These are phyloP conservation scores for Thecocarcelia acutangulata DNA, from an alignment of 2,888 invertebrate genomes.

Conservation along the genomic window DNA sequence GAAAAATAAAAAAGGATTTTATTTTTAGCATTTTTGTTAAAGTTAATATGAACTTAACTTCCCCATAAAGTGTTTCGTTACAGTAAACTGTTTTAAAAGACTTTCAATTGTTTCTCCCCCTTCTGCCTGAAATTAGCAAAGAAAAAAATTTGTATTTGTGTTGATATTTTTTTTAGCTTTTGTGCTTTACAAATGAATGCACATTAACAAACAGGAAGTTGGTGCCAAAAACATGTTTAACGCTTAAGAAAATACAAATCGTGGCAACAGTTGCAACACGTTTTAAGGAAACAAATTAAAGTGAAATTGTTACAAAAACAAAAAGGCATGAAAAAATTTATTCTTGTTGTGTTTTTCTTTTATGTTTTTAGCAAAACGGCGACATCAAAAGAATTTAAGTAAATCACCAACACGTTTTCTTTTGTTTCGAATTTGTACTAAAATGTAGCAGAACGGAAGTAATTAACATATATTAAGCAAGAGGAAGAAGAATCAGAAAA, in stretches of 20 bases:
- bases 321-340: neutral
- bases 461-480: conserved; percentile 7
- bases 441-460: conserved; percentile 15
- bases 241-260: conserved; percentile 50
- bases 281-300: conserved; percentile 46
- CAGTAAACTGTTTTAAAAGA: too few relatives aligned
- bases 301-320: conserved; percentile 8
- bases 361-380: neutral
- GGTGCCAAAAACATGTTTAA: conserved; percentile 44
- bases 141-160: neutral
- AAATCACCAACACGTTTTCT: neutral
- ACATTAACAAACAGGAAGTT: conserved; percentile 45
- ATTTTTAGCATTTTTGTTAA: too few relatives aligned
- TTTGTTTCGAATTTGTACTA: neutral
- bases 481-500: neutral
- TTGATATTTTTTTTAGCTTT: neutral
- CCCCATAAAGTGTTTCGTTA: too few relatives aligned
- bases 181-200: conserved; percentile 21
- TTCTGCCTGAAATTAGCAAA: neutral
- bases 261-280: conserved; percentile 40
- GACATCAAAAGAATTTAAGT: neutral
- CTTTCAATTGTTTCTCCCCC: neutral
- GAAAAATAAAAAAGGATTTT: neutral
- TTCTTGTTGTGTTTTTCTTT: too few relatives aligned
- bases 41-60: too few relatives aligned